Base-by-base conservation (phyloP, 2,113 vertebrate species). In the Paradoxurus hermaphroditus region DNA sequence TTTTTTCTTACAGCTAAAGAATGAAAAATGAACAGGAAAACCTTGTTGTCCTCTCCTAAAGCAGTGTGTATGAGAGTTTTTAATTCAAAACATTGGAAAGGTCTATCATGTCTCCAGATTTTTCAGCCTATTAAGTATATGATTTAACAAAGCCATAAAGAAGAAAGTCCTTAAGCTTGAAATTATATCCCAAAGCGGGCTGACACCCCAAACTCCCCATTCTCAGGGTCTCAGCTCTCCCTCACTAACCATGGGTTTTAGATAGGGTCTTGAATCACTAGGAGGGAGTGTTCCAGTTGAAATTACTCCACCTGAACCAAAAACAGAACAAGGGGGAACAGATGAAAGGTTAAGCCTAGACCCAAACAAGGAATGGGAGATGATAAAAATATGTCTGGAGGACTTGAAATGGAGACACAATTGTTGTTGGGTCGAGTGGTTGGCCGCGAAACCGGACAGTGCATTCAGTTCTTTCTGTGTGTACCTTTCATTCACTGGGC, bases 1-100 rank as follows among this genome's bases (percentile, higher is more conserved):
- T 87, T 86, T 65, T 70, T 51, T 15, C 31, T 92, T 86, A 81
- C 44, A 87, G 41, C 36, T 65, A 56, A 92, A 86, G 62, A n/a
- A 36, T 92, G 46, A 97, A 96, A 97, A 94, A 88, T 29, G 39
- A 92, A 56, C 51, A 86, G 51, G 46, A 94, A 82, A 94, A 78
- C 2, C 23, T n/a, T 70, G 18, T 56, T 92, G 79, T 75, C 63
- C 34, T 81, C 31, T 29, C 72, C 23, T 70, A 73, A 70, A 90
- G 51, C 36, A 63, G 51, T 14, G 11, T 79, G 44, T 53, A 51
- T 44, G 44, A 4, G 27, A 31, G 23, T 18, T 85, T 88, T 78
- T 70, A 51, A n/a, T 92, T 79, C 34, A 51, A 83, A 83, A 53
- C 34, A 11, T 93, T 81, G 36, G 18, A 56, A 7, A 34, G 86